phyloP scores from a whole-genome alignment of 1,140 invertebrate species.

The Brachionus asplanchnoidis region DNA sequence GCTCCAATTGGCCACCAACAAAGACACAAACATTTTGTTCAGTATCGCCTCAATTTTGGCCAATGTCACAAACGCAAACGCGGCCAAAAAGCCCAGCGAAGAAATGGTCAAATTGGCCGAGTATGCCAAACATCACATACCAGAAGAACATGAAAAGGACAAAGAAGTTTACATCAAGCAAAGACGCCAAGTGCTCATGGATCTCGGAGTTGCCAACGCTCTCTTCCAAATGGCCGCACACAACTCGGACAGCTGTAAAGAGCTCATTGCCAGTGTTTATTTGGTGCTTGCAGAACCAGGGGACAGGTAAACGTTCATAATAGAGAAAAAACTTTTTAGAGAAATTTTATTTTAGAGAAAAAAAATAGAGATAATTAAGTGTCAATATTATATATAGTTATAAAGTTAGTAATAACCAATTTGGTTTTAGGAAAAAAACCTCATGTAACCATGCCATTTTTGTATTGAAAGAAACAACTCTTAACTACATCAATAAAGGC shows the following conservation, averaged over 20 bases:
- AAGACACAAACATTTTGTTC: conserved; percentile 40
- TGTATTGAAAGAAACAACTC: too few relatives aligned
- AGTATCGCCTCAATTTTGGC: conserved; percentile 69
- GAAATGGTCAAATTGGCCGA: conserved; percentile 96
- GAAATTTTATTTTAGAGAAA: too few relatives aligned
- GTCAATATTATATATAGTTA: too few relatives aligned
- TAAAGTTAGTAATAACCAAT: too few relatives aligned
- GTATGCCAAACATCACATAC: conserved; percentile 98
- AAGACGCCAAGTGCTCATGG: conserved; percentile 26
- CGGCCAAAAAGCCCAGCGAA: conserved; percentile 91
- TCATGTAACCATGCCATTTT: too few relatives aligned
- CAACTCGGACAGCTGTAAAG: conserved; percentile 24
- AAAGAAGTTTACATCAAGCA: background rate
- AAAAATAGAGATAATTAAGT: too few relatives aligned
- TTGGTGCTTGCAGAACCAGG: background rate
- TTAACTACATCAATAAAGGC: too few relatives aligned
- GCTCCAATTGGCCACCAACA: conserved; percentile 71
- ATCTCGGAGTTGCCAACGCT: background rate
- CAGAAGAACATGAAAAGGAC: conserved; percentile 74
- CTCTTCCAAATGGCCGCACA: background rate
- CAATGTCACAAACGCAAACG: conserved; percentile 94
- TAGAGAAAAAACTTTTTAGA: too few relatives aligned
- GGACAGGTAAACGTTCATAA: too few relatives aligned
- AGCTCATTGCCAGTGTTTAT: conserved; percentile 25
- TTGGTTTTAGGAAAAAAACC: too few relatives aligned